These are phyloP conservation scores for Belgica antarctica DNA, from an alignment of 2,888 invertebrate species.

Conservation along the genomic window DNA sequence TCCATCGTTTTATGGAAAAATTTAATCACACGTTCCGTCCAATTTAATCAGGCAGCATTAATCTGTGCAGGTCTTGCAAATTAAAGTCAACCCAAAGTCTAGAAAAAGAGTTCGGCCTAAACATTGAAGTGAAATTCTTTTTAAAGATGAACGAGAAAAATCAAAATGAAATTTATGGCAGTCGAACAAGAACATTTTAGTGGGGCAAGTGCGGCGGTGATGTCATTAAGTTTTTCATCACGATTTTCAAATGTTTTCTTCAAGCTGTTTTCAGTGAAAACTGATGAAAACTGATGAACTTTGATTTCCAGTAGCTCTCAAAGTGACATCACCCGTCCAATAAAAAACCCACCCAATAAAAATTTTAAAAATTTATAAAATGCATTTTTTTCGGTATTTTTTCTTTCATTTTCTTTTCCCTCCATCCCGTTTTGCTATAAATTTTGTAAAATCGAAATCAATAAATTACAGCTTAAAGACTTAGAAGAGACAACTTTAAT, in stretches of 20 bases:
- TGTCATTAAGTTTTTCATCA: too few relatives aligned
- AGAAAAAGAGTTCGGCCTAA: slow-evolving; percentile 5
- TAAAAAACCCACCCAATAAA: too few relatives aligned
- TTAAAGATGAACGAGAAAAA: slow-evolving; percentile 22
- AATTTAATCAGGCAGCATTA: slow-evolving; percentile 4
- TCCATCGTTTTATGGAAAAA: neutral
- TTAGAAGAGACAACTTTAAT: slow-evolving; percentile 44
- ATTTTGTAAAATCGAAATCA: slow-evolving; percentile 43
- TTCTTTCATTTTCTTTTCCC: slow-evolving; percentile 36
- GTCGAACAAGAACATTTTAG: slow-evolving; percentile 28
- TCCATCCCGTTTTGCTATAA: slow-evolving; percentile 37
- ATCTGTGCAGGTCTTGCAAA: slow-evolving; percentile 13
- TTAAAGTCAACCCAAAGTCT: neutral
- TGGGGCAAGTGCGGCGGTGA: too few relatives aligned
- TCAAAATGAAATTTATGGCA: slow-evolving; percentile 41
- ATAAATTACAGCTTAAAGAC: slow-evolving; percentile 43
- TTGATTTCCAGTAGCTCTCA: too few relatives aligned
- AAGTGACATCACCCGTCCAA: too few relatives aligned
- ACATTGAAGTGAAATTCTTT: slow-evolving; percentile 23
- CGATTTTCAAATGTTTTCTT: too few relatives aligned
- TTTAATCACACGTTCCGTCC: slow-evolving; percentile 9
- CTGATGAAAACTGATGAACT: too few relatives aligned
- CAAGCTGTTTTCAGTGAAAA: too few relatives aligned
- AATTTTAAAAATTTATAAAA: slow-evolving; percentile 41
- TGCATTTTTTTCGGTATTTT: slow-evolving; percentile 42